A percentile compares a stretch with the other conserved stretches of the same genome.
These are phyloP conservation scores for Iguana delicatissima DNA, from an alignment of 2,797 vertebrate species.

Conservation along the genomic window DNA sequence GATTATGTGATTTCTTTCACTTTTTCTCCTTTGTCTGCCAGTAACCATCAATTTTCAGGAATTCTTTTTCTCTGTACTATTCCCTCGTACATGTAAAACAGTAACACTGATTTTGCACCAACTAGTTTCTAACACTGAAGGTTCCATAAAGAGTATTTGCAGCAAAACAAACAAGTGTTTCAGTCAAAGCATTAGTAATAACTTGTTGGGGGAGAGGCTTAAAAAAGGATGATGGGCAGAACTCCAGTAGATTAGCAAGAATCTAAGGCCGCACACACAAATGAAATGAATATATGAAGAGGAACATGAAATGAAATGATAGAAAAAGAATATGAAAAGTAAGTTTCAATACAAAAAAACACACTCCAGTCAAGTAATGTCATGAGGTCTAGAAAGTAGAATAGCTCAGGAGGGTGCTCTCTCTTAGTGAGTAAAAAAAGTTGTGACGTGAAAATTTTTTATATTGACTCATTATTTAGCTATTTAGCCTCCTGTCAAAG, in stretches of 20 bases:
- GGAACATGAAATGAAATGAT: not conserved
- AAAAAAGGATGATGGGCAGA: not conserved
- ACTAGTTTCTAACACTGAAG: not conserved
- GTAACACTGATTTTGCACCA: conserved; percentile 22
- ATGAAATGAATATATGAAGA: conserved; percentile 41
- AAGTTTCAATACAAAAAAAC: conserved; percentile 4
- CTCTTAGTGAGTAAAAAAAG: not conserved
- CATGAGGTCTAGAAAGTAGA: conserved; percentile 3
- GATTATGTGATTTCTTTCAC: conserved; percentile 2
- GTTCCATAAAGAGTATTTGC: conserved; percentile 3
- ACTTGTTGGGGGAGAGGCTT: not conserved
- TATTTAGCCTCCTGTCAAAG: not conserved
- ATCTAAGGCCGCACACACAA: conserved; percentile 19
- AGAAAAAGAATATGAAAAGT: not conserved
- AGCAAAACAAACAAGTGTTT: conserved; percentile 23
- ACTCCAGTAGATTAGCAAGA: not conserved
- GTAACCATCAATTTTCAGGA: conserved; percentile 9
- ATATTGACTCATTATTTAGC: not conserved
- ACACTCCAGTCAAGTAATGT: not conserved
- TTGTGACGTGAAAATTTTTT: not conserved
- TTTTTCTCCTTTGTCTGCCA: not conserved
- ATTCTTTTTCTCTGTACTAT: not conserved
- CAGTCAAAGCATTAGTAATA: conserved; percentile 17
- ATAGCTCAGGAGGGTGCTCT: not conserved
- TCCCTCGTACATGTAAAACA: not conserved